Evolutionary conservation across 2,113 vertebrate species (phyloP).

Genomic region (Rhabdornis inornatus): DNA sequence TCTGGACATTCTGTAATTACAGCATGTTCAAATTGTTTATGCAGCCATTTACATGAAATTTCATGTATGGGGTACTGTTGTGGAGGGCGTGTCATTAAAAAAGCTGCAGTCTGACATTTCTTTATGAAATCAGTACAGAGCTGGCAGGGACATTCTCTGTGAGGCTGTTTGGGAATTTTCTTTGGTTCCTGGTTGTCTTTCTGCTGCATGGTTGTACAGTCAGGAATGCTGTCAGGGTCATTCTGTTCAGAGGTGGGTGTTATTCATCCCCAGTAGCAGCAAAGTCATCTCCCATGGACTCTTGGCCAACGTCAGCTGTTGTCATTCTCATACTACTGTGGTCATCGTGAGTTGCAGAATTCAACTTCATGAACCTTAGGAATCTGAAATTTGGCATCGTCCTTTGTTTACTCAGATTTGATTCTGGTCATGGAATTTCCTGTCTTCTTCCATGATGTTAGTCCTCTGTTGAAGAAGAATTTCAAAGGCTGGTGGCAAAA

Average conservation of each 20-base stretch:
- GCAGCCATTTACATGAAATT: not conserved
- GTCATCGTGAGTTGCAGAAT: not conserved
- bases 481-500: not conserved
- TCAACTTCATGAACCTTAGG: not conserved
- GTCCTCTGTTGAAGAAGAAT: not conserved
- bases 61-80: not conserved
- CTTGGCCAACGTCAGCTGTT: accelerated
- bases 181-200: not conserved
- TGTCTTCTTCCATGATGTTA: not conserved
- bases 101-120: not conserved
- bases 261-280: not conserved
- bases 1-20: not conserved
- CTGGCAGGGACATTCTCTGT: not conserved
- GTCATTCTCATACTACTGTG: not conserved
- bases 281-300: not conserved
- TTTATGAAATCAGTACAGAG: not conserved
- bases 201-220: not conserved
- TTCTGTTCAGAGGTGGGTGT: not conserved
- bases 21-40: not conserved
- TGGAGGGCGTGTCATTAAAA: not conserved
- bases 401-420: not conserved
- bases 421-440: not conserved
- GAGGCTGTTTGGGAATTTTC: not conserved
- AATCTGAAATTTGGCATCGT: not conserved
- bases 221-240: not conserved